A percentile compares a stretch with the other conserved stretches of the same genome.
phyloP scores from a whole-genome alignment of 2,888 invertebrate species.

The Dynastes maya region DNA sequence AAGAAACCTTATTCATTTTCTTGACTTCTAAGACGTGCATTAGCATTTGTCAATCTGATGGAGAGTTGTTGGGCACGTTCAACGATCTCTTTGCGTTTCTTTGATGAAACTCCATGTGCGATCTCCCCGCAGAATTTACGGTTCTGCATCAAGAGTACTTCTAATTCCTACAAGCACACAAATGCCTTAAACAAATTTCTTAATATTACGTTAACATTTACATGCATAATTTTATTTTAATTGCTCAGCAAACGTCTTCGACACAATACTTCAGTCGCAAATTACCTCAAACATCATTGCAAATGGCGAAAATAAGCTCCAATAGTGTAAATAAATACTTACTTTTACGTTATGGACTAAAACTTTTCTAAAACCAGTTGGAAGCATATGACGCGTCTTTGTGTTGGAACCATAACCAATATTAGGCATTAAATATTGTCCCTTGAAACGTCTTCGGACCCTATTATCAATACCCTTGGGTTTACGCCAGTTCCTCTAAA shows the following conservation, averaged over 20 bases:
- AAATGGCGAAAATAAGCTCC: background rate
- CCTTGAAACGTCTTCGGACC: constrained; percentile 99
- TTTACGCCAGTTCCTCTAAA: constrained; percentile 97
- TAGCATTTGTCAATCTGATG: constrained; percentile 95
- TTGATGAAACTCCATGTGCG: constrained; percentile 97
- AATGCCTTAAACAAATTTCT: background rate
- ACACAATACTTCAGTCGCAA: constrained; percentile 69
- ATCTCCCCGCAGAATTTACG: constrained; percentile 98
- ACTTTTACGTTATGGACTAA: constrained; percentile 90
- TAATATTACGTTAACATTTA: background rate
- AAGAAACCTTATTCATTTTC: constrained; percentile 91
- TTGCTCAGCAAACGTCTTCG: constrained; percentile 62
- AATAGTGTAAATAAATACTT: constrained; percentile 60
- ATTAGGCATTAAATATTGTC: constrained; percentile 98
- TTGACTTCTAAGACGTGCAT: constrained; percentile 97
- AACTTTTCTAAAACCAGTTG: constrained; percentile 98
- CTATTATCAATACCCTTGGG: constrained; percentile 99
- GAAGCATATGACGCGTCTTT: constrained; percentile 96
- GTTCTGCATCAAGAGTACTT: constrained; percentile 99
- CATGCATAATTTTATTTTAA: background rate
- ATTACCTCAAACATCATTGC: constrained; percentile 69
- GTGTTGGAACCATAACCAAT: constrained; percentile 99
- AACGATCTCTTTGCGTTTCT: constrained; percentile 96
- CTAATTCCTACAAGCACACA: constrained; percentile 81
- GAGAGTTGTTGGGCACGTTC: constrained; percentile 97